phyloP scores from a whole-genome alignment of 1,140 invertebrate species.

The Cydia splendana region DNA sequence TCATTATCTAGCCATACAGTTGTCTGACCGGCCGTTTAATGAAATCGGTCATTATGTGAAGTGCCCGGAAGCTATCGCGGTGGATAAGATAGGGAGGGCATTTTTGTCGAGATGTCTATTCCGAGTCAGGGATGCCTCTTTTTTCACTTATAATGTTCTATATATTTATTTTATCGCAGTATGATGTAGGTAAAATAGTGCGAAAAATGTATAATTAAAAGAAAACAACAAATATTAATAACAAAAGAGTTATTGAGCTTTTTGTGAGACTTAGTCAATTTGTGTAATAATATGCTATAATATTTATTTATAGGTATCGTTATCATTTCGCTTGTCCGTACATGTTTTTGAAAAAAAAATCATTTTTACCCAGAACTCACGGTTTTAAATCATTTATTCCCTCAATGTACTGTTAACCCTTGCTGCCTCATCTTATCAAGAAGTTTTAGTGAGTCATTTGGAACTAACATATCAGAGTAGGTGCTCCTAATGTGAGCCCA shows the following conservation, averaged over 20 bases:
- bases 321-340: no score
- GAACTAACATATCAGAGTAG: background rate
- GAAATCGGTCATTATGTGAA: slow-evolving; percentile 70
- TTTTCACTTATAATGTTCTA: background rate
- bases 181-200: no score
- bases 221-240: no score
- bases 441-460: slow-evolving; percentile 9
- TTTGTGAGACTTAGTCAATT: no score
- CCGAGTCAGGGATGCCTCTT: slow-evolving; percentile 35
- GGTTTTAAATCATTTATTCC: no score
- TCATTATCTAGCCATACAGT: slow-evolving; percentile 53
- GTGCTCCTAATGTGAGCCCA: background rate
- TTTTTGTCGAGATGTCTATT: slow-evolving; percentile 37
- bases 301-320: no score
- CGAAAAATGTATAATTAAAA: no score
- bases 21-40: slow-evolving; percentile 56
- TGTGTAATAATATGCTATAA: no score
- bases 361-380: no score
- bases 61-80: slow-evolving; percentile 56
- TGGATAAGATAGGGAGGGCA: slow-evolving; percentile 45
- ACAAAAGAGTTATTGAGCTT: no score
- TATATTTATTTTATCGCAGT: no score
- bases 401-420: background rate
- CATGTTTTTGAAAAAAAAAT: no score
- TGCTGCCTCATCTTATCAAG: background rate